phyloP scores from a whole-genome alignment of 2,113 vertebrate species.

The Sapayoa aenigma region DNA sequence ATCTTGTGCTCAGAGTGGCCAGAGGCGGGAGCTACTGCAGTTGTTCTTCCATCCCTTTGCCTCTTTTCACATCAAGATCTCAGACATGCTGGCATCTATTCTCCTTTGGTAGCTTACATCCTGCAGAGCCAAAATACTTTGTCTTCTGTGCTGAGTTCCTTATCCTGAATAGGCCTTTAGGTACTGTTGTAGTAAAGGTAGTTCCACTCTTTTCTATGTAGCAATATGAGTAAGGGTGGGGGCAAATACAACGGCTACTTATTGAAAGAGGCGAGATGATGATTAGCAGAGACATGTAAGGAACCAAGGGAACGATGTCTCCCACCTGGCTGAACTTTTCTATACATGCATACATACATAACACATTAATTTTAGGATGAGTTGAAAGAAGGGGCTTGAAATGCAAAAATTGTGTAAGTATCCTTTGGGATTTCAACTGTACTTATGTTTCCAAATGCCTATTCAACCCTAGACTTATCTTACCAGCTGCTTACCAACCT shows the following conservation, averaged over 20 bases:
- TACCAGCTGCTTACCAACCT: background rate
- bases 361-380: background rate
- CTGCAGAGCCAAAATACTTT: background rate
- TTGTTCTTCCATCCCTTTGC: background rate
- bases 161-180: background rate
- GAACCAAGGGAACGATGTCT: background rate
- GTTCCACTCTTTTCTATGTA: background rate
- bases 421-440: background rate
- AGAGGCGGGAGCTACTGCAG: background rate
- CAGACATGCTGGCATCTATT: background rate
- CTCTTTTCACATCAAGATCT: background rate
- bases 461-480: background rate
- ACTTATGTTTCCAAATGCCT: background rate
- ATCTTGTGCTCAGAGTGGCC: background rate
- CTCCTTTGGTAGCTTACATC: background rate
- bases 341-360: accelerated
- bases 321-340: background rate
- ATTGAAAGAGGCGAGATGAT: background rate
- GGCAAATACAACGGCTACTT: background rate
- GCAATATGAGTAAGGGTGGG: accelerated
- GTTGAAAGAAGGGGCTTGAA: background rate
- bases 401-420: background rate
- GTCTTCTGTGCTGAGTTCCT: background rate
- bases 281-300: background rate
- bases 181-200: background rate